Evolutionary conservation across 2,888 invertebrate genomes (phyloP).

Genomic region (Automeris io): DNA sequence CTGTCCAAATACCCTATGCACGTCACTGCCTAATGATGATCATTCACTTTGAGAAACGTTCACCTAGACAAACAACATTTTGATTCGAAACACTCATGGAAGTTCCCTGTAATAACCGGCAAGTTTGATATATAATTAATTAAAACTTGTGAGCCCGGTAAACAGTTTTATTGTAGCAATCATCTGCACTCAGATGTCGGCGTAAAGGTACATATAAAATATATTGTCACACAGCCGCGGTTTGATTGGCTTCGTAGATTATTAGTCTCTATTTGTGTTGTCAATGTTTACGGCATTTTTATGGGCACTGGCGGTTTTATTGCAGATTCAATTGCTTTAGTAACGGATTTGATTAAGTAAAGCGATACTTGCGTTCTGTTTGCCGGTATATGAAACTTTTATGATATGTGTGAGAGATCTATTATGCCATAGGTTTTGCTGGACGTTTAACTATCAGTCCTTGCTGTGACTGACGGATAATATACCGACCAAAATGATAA

Average conservation of each 20-base stretch:
- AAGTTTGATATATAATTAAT: constrained; percentile 32
- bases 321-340: constrained; percentile 63
- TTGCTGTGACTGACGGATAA: too few relatives aligned
- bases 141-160: constrained; percentile 47
- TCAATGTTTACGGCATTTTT: constrained; percentile 71
- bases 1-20: too few relatives aligned
- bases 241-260: constrained; percentile 62
- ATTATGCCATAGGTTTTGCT: too few relatives aligned
- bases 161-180: constrained; percentile 68
- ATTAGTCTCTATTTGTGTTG: constrained; percentile 71
- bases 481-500: too few relatives aligned
- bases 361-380: constrained; percentile 53
- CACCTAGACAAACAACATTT: too few relatives aligned
- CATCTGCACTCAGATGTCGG: constrained; percentile 41
- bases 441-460: too few relatives aligned
- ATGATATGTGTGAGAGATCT: constrained; percentile 25
- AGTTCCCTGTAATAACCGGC: neutral
- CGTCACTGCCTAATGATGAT: too few relatives aligned
- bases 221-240: constrained; percentile 34
- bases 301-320: constrained; percentile 66
- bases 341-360: constrained; percentile 69
- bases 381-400: constrained; percentile 41
- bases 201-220: constrained; percentile 59
- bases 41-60: too few relatives aligned
- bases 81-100: too few relatives aligned